Evolutionary conservation across 2,888 invertebrate species (phyloP).

Genomic region (Timema podura): DNA sequence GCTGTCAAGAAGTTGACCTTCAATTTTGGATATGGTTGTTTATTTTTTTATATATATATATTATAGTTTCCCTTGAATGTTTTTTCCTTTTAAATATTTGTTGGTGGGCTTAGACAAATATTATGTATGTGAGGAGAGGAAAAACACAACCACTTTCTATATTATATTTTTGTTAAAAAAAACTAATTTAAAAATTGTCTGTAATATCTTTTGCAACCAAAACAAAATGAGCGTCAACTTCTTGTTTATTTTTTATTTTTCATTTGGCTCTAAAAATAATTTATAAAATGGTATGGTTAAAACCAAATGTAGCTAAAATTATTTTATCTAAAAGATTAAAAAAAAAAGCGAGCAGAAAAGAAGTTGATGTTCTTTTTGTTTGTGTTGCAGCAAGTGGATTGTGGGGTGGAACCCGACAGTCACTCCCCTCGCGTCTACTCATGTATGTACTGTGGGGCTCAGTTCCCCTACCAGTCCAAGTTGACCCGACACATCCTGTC

Average conservation of each 20-base stretch:
- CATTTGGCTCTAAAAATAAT: constrained; percentile 10
- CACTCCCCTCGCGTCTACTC: constrained; percentile 60
- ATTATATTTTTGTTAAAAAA: too few relatives aligned
- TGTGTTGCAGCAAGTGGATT: constrained; percentile 88
- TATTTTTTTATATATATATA: constrained; percentile 42
- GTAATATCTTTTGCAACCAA: constrained; percentile 45
- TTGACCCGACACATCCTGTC: constrained; percentile 84
- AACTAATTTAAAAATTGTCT: not conserved
- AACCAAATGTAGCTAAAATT: constrained; percentile 12
- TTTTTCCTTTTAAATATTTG: constrained; percentile 16
- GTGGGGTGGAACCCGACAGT: constrained; percentile 54
- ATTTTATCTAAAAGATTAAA: constrained; percentile 20
- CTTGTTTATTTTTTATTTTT: constrained; percentile 50
- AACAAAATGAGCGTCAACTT: constrained; percentile 89
- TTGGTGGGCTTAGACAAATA: too few relatives aligned
- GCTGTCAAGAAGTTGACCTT: constrained; percentile 93
- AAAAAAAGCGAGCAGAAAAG: constrained; percentile 54
- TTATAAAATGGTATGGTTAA: constrained; percentile 13
- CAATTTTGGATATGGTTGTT: constrained; percentile 86
- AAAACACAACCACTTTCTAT: too few relatives aligned
- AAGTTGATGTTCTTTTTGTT: constrained; percentile 86
- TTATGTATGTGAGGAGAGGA: too few relatives aligned
- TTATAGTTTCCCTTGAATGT: constrained; percentile 23
- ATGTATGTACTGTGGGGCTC: constrained; percentile 86
- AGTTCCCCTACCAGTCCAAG: constrained; percentile 88